Evolutionary conservation across 2,888 invertebrate species (phyloP).

Genomic region (Entomobrya multifasciata): DNA sequence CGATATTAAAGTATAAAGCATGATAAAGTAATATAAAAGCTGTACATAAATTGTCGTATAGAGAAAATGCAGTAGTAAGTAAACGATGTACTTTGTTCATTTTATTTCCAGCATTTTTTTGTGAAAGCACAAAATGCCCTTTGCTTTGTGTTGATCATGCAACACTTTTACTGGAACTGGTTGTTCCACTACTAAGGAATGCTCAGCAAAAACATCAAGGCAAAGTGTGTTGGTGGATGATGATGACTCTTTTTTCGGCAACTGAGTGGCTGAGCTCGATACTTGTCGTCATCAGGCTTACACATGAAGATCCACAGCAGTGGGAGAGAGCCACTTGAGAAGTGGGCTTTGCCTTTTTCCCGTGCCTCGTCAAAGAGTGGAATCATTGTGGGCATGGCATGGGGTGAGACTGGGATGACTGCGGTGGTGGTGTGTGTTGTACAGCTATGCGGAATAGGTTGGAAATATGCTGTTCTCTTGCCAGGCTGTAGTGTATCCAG

Average conservation of each 20-base stretch:
- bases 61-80: slow-evolving; percentile 40
- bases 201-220: no score
- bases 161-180: no score
- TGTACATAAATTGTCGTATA: slow-evolving; percentile 47
- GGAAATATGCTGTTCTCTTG: no score
- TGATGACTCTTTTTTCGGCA: slow-evolving; percentile 62
- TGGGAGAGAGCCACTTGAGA: slow-evolving; percentile 62
- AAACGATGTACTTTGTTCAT: slow-evolving; percentile 2
- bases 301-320: slow-evolving; percentile 45
- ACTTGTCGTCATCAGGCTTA: slow-evolving; percentile 65
- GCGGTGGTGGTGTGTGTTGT: no score
- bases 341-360: slow-evolving; percentile 63
- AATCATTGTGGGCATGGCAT: slow-evolving; percentile 69
- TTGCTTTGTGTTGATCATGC: neutral
- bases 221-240: slow-evolving; percentile 34
- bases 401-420: slow-evolving; percentile 68
- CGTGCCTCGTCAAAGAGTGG: slow-evolving; percentile 49
- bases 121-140: neutral
- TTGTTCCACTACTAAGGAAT: slow-evolving; percentile 12
- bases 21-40: neutral
- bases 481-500: no score
- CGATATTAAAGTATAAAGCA: neutral
- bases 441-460: slow-evolving; percentile 5
- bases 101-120: neutral
- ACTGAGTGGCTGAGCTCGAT: slow-evolving; percentile 66